Percentiles rank a stretch among this genome's conserved stretches.
phyloP scores from a whole-genome alignment of 2,113 vertebrate genomes.

The Nycticryphes semicollaris region DNA sequence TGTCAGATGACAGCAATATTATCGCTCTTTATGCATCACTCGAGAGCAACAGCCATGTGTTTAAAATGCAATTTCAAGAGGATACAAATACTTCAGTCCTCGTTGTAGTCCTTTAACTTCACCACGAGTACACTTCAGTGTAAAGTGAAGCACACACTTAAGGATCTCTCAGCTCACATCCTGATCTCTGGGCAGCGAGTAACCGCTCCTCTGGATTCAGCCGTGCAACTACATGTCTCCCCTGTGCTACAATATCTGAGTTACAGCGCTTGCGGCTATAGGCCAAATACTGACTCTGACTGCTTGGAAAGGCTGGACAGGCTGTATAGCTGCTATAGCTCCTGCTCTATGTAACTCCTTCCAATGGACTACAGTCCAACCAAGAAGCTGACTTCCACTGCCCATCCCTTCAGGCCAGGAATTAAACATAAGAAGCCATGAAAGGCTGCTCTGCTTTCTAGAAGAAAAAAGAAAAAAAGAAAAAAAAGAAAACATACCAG shows the following conservation, averaged over 20 bases:
- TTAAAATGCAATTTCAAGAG: neutral
- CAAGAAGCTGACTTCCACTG: neutral
- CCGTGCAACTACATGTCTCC: neutral
- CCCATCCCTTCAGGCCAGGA: neutral
- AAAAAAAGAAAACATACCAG: neutral
- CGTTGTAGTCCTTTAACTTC: neutral
- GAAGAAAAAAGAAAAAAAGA: neutral
- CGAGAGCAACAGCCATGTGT: neutral
- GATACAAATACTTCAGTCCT: neutral
- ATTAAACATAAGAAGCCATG: neutral
- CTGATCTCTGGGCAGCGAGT: neutral
- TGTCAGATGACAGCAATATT: neutral
- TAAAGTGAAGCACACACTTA: neutral
- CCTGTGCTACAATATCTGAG: neutral
- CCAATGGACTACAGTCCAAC: neutral
- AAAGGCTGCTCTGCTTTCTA: neutral
- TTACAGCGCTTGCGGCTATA: neutral
- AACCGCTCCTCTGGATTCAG: neutral
- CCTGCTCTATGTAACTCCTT: neutral
- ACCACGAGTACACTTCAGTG: neutral
- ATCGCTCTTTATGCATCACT: neutral
- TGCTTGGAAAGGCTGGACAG: neutral
- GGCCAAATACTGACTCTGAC: neutral
- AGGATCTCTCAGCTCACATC: neutral
- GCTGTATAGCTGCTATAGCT: neutral